Conservation (phyloP, 2,113 vertebrate species). For the Orcinus orca region DNA sequence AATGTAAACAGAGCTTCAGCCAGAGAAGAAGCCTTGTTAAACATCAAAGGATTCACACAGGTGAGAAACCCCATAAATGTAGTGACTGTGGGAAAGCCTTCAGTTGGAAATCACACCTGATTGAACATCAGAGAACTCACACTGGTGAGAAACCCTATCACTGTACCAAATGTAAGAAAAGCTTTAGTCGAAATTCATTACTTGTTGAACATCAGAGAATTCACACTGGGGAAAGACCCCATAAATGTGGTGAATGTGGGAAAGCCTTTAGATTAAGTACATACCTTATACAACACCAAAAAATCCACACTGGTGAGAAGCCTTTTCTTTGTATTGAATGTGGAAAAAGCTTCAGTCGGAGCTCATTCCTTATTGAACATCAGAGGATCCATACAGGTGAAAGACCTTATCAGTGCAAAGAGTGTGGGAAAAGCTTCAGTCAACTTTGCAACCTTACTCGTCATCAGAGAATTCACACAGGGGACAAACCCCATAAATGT, state of each 20-base stretch:
- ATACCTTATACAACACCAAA: slow-evolving; percentile 77
- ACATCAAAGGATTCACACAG: slow-evolving; percentile 77
- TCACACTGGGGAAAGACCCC: slow-evolving; percentile 76
- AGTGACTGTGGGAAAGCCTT: slow-evolving; percentile 78
- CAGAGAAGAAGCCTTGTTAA: slow-evolving; percentile 77
- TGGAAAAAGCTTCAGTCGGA: slow-evolving; percentile 77
- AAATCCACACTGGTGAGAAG: slow-evolving; percentile 77
- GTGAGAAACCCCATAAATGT: slow-evolving; percentile 77
- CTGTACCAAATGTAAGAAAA: slow-evolving; percentile 78
- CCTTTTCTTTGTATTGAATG: slow-evolving; percentile 77
- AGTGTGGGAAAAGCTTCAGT: slow-evolving; percentile 76
- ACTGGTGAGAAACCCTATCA: slow-evolving; percentile 78
- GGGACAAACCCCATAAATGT: slow-evolving; percentile 76
- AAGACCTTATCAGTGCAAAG: slow-evolving; percentile 72
- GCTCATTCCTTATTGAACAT: slow-evolving; percentile 77
- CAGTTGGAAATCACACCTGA: slow-evolving; percentile 77
- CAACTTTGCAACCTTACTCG: slow-evolving; percentile 73
- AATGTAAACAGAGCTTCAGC: slow-evolving; percentile 76
- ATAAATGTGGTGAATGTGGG: slow-evolving; percentile 78
- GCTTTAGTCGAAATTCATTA: slow-evolving; percentile 75
- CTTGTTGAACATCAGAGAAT: slow-evolving; percentile 78
- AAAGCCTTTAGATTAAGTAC: slow-evolving; percentile 78
- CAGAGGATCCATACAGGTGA: slow-evolving; percentile 77
- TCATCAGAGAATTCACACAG: slow-evolving; percentile 77
- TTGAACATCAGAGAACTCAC: slow-evolving; percentile 77